Percentiles rank a stretch among this genome's conserved stretches.
phyloP scores from a whole-genome alignment of 2,888 invertebrate genomes.

The Prosapia bicincta region DNA sequence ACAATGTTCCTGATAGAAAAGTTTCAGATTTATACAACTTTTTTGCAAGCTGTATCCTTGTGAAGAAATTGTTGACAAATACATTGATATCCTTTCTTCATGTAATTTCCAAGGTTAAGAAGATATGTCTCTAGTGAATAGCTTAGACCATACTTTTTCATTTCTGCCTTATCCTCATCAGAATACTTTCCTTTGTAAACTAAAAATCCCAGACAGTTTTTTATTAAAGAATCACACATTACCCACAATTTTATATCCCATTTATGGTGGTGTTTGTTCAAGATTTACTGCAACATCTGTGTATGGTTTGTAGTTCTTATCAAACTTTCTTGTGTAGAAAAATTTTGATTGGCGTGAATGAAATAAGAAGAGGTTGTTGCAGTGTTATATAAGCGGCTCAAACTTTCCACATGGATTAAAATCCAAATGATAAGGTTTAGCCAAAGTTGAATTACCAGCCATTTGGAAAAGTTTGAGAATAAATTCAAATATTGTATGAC shows the following conservation, averaged over 20 bases:
- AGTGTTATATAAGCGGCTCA: not conserved
- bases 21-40: not conserved
- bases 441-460: not conserved
- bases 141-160: not conserved
- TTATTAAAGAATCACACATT: not conserved
- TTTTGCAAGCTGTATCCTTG: not conserved
- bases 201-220: not conserved
- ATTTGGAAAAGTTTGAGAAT: not conserved
- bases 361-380: not conserved
- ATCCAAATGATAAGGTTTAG: not conserved
- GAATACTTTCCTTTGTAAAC: not conserved
- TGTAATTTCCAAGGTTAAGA: not conserved
- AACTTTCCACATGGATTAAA: not conserved
- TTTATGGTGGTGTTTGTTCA: not conserved
- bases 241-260: not conserved
- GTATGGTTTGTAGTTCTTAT: not conserved
- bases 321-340: not conserved
- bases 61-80: not conserved
- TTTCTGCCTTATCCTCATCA: not conserved
- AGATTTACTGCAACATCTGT: not conserved
- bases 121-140: not conserved
- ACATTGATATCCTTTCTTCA: not conserved
- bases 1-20: not conserved
- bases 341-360: not conserved
- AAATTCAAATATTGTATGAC: not conserved